Base-by-base conservation (phyloP, 2,888 invertebrate species). In the Unio pictorum region DNA sequence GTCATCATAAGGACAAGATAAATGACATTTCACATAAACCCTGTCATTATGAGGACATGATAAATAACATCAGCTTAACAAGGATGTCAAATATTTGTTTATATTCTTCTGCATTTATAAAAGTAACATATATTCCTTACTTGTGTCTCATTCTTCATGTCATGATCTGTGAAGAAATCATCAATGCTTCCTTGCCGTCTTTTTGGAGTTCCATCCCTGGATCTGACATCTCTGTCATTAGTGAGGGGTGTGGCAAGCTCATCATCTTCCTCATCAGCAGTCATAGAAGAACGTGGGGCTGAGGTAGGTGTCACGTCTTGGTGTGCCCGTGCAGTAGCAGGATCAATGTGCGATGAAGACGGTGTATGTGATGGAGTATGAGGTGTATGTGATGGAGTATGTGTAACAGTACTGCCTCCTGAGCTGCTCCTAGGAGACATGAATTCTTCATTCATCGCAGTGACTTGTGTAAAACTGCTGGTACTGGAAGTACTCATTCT, bases 401-500 rank as follows among this genome's bases (percentile, higher is more conserved):
- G 79, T 17, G 86, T 84, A 55, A 84, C 73, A 17, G 84, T 84
- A 72, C 84, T 84, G 11, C 74, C 69, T 8, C 68, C 64, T 8
- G 81, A 76, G 28, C 76, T 76, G 67, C 83, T 84, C 18, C 74
- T 80, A 7, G 86, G 85, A 7, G 87, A 84, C 61, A 77, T 67
- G 64, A 77, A 77, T 61, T 77, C 77, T 61, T 77, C 77, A 55
- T 72, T 70, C 73, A 77, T 75, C 26, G 73, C 77, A n/a, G 77
- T 75, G 23, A 77, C 77, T 26, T 85, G 83, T 11, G 88, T 89
- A 62, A 89, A 87, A 65, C 87, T 87, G 69, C 86, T 87, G 8
- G 83, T 86, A 69, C 84, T 86, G 8, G 86, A 86, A 28, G 75
- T 74, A 68, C 81, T 83, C 67, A 79, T 80, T 28, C 80, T 67